Conservation (phyloP, 1,140 invertebrate species). For the Oedothorax gibbosus region DNA sequence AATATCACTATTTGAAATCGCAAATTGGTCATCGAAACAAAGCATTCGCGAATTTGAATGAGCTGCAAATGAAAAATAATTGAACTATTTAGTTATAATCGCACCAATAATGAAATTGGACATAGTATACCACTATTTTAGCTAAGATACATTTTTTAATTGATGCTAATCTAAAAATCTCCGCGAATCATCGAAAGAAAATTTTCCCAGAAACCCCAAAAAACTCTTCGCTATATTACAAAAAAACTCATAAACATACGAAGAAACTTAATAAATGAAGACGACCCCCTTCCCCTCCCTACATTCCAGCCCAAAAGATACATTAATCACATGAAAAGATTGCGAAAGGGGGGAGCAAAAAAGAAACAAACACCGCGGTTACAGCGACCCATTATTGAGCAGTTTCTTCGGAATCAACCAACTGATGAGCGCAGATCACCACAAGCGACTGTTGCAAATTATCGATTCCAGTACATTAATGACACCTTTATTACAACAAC, state of each 20-base stretch:
- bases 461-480: slow-evolving; percentile 49
- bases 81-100: too few species aligned
- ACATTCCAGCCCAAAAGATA: neutral
- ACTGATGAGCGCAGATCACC: slow-evolving; percentile 47
- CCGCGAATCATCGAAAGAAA: too few species aligned
- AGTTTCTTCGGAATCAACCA: slow-evolving; percentile 33
- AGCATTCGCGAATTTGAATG: too few species aligned
- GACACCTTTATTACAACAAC: slow-evolving; percentile 58
- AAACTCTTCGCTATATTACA: too few species aligned
- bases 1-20: too few species aligned
- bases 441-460: slow-evolving; percentile 56
- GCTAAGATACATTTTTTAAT: too few species aligned
- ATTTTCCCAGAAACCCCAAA: too few species aligned
- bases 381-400: slow-evolving; percentile 25
- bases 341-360: slow-evolving; percentile 21
- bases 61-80: too few species aligned
- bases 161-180: too few species aligned
- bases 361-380: slow-evolving; percentile 5
- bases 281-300: neutral
- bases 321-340: slow-evolving; percentile 47
- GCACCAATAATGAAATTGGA: too few species aligned
- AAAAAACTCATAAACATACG: neutral
- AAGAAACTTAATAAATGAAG: neutral
- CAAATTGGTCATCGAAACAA: too few species aligned
- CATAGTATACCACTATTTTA: too few species aligned